A percentile compares a stretch with the other conserved stretches of the same genome.
These are phyloP conservation scores for Rhingia rostrata DNA, from an alignment of 2,888 invertebrate genomes.

Conservation along the genomic window DNA sequence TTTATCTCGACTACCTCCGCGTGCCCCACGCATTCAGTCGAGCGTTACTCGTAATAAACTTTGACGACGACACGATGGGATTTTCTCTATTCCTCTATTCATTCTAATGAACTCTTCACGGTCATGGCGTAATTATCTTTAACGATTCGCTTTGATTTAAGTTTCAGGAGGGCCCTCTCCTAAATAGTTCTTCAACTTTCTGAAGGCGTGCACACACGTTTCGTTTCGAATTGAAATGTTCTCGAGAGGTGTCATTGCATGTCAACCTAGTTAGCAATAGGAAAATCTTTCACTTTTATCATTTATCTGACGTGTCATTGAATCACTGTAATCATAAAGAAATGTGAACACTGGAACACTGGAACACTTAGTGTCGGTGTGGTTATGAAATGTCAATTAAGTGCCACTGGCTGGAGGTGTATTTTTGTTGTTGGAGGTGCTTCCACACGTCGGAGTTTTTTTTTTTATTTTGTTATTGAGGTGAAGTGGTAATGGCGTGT, in stretches of 20 bases:
- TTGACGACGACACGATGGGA: conserved; percentile 13
- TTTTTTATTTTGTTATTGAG: conserved; percentile 64
- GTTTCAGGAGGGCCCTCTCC: conserved; percentile 50
- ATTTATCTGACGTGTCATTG: conserved; percentile 65
- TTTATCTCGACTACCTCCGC: conserved; percentile 64
- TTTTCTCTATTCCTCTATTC: conserved; percentile 23
- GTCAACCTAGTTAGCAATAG: conserved; percentile 54
- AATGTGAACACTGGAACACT: conserved; percentile 20
- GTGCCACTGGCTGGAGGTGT: conserved; percentile 1
- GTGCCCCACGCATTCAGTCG: conserved; percentile 48
- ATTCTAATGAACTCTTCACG: conserved; percentile 70
- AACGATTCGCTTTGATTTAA: conserved; percentile 70
- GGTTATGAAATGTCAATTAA: conserved; percentile 51
- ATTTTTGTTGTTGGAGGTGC: not conserved
- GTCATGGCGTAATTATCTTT: conserved; percentile 64
- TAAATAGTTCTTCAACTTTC: conserved; percentile 15
- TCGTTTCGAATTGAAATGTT: not conserved
- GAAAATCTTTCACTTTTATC: conserved; percentile 15
- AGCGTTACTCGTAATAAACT: conserved; percentile 46
- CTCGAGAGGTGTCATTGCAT: conserved; percentile 45
- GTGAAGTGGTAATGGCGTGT: conserved; percentile 65
- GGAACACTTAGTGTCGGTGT: conserved; percentile 53
- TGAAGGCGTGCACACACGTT: not conserved
- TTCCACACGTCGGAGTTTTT: conserved; percentile 14
- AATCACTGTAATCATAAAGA: conserved; percentile 56